Evolutionary conservation across 2,797 vertebrate genomes (phyloP).

Genomic region (Amphiprion clarkii): DNA sequence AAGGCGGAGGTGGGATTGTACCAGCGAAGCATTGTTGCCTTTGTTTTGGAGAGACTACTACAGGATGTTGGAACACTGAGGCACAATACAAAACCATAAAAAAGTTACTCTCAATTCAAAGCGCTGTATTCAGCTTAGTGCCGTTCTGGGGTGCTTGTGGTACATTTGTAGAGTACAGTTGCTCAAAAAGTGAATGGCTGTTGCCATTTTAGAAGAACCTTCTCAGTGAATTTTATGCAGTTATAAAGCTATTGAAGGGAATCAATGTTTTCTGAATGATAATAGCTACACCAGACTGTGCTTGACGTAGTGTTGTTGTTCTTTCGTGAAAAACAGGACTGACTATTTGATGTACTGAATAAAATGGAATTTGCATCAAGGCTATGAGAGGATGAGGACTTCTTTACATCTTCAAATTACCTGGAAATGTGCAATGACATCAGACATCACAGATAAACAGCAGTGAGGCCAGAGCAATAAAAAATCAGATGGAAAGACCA

Average conservation of each 20-base stretch:
- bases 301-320: neutral
- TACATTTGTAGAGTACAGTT: conserved; percentile 46
- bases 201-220: conserved; percentile 11
- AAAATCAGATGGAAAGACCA: conserved; percentile 18
- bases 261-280: neutral
- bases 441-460: conserved; percentile 12
- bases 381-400: neutral
- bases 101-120: conserved; percentile 59
- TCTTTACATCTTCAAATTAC: neutral
- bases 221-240: conserved; percentile 13
- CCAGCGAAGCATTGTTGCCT: conserved; percentile 58
- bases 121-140: conserved; percentile 29
- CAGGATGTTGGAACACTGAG: conserved; percentile 64
- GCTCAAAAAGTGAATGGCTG: conserved; percentile 27
- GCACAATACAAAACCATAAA: conserved; percentile 60
- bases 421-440: conserved; percentile 4
- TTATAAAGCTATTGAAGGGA: conserved; percentile 1
- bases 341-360: conserved; percentile 9
- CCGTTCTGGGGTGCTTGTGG: conserved; percentile 47
- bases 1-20: conserved; percentile 66
- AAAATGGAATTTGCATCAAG: conserved; percentile 1
- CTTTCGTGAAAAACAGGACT: conserved; percentile 1
- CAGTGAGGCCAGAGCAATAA: conserved; percentile 17
- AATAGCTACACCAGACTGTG: neutral
- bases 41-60: conserved; percentile 69